These are phyloP conservation scores for Mastacembelus armatus DNA, from an alignment of 2,797 vertebrate species.

Conservation along the genomic window DNA sequence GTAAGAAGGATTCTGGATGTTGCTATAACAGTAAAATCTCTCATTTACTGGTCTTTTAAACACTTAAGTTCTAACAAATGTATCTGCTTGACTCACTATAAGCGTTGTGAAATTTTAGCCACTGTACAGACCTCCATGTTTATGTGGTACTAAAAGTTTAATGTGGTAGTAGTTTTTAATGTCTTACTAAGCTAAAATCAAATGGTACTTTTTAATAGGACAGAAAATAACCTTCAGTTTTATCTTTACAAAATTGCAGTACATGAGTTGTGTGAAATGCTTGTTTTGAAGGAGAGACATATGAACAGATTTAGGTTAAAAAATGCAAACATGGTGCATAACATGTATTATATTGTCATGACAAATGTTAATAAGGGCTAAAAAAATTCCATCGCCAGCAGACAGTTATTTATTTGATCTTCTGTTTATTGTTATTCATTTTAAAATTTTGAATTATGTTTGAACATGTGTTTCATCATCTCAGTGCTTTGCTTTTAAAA, in stretches of 20 bases:
- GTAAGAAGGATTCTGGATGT: neutral
- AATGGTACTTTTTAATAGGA: neutral
- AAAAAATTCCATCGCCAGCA: neutral
- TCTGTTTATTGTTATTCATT: neutral
- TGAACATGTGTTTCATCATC: neutral
- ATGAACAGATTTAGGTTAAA: no score
- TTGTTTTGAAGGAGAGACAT: no score
- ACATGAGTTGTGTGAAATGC: neutral
- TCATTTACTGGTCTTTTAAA: neutral
- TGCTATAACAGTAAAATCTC: neutral
- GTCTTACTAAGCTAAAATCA: neutral
- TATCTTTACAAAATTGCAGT: neutral
- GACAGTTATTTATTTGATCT: no score
- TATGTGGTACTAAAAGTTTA: neutral
- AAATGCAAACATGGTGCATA: no score
- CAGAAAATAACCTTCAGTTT: neutral
- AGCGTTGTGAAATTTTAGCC: neutral
- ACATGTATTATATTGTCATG: no score
- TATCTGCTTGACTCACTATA: neutral
- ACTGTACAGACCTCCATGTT: neutral
- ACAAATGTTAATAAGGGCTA: no score
- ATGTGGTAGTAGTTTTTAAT: neutral
- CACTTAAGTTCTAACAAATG: neutral
- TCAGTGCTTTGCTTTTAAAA: neutral
- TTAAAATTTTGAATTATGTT: neutral